Conservation (phyloP, 1,140 invertebrate species). For the Ruditapes philippinarum region DNA sequence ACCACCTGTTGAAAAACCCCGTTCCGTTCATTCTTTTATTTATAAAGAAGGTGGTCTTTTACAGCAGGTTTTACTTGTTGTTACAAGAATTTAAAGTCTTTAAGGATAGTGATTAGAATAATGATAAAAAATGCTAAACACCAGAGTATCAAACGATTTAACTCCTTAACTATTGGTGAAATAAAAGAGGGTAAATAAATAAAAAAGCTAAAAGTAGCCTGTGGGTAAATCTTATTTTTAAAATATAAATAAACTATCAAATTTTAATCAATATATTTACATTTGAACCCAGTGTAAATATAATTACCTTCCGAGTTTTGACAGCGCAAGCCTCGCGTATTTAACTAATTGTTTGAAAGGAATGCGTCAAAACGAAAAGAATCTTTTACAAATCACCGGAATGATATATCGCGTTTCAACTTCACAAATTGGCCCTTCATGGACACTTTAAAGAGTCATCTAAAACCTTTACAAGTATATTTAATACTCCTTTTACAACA, state of each 20-base stretch:
- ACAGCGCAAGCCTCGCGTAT: constrained; percentile 27
- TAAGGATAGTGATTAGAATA: too few species aligned
- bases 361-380: background rate
- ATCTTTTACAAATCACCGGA: background rate
- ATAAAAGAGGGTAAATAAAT: too few species aligned
- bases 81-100: too few species aligned
- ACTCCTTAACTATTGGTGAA: too few species aligned
- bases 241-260: background rate
- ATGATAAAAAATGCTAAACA: too few species aligned
- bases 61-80: too few species aligned
- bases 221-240: too few species aligned
- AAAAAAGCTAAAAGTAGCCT: too few species aligned
- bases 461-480: constrained; percentile 34
- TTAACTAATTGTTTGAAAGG: constrained; percentile 44
- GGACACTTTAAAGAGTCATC: constrained; percentile 20
- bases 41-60: too few species aligned
- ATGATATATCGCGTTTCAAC: constrained; percentile 32
- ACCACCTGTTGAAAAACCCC: too few species aligned
- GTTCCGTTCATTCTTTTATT: too few species aligned
- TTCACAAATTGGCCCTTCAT: background rate
- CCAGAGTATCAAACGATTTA: too few species aligned
- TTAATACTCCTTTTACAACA: constrained; percentile 40
- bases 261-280: constrained; percentile 17
- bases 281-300: constrained; percentile 36
- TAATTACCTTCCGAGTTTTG: constrained; percentile 41